A percentile compares a stretch with the other conserved stretches of the same genome.
These are phyloP conservation scores for Eupleurogrammus muticus DNA, from an alignment of 2,797 vertebrate genomes.

Conservation along the genomic window DNA sequence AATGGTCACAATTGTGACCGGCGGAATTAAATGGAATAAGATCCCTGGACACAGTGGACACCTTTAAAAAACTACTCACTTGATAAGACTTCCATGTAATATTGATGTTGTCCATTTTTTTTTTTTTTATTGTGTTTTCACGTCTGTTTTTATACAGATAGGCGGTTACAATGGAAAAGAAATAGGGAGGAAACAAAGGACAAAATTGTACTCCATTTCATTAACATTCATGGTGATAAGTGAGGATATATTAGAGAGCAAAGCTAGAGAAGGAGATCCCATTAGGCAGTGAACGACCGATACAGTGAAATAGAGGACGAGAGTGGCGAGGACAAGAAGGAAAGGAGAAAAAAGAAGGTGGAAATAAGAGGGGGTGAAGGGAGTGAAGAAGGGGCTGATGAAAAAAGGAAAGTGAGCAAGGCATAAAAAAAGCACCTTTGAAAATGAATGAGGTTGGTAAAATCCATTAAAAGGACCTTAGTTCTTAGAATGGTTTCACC, in stretches of 20 bases:
- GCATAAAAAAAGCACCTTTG: conserved; percentile 39
- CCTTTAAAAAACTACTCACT: too few relatives aligned
- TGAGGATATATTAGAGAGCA: conserved; percentile 51
- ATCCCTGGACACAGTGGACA: too few relatives aligned
- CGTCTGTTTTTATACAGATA: conserved; percentile 12
- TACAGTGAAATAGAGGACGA: conserved; percentile 45
- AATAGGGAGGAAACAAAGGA: conserved; percentile 1
- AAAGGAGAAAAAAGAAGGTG: conserved; percentile 24
- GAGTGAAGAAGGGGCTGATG: conserved; percentile 24
- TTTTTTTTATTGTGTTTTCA: too few relatives aligned
- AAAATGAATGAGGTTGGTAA: conserved; percentile 41
- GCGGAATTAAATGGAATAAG: too few relatives aligned
- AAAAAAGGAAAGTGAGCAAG: conserved; percentile 27
- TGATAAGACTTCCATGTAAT: too few relatives aligned
- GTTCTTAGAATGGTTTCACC: conserved; percentile 26
- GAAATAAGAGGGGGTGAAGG: conserved; percentile 36
- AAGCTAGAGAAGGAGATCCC: conserved; percentile 62
- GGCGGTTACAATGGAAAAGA: not conserved
- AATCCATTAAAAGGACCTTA: conserved; percentile 51
- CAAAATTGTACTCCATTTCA: conserved; percentile 65
- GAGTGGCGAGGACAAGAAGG: conserved; percentile 35
- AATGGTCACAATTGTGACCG: too few relatives aligned
- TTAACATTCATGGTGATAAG: conserved; percentile 69
- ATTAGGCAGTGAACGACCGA: conserved; percentile 70
- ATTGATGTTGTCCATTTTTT: too few relatives aligned